phyloP scores from a whole-genome alignment of 35 echinoderm and acorn worm species.

The Acanthaster planci region DNA sequence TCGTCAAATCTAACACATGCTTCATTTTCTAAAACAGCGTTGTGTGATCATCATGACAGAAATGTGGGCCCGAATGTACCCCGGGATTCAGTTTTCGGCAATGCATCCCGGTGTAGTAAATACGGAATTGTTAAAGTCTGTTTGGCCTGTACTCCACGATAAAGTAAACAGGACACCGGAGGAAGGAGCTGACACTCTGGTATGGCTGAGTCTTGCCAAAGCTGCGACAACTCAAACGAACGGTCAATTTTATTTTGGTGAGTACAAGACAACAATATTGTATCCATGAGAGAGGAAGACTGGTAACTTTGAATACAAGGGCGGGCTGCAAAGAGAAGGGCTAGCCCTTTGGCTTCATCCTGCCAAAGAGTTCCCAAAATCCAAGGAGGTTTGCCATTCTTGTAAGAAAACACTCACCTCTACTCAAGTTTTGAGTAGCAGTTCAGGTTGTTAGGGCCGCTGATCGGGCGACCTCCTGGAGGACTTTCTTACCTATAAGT shows the following conservation, averaged over 20 bases:
- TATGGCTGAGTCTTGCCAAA: constrained; percentile 69
- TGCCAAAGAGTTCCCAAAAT: no score
- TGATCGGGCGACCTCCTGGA: no score
- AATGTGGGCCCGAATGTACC: constrained; percentile 73
- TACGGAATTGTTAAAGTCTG: constrained; percentile 59
- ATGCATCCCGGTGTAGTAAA: constrained; percentile 92
- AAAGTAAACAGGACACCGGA: constrained; percentile 63
- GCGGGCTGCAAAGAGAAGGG: no score
- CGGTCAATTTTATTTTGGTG: constrained; percentile 82
- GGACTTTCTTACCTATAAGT: no score
- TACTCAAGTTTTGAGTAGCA: no score
- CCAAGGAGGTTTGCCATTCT: no score
- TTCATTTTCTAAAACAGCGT: constrained; percentile 35
- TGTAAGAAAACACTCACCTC: no score
- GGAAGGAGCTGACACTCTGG: constrained; percentile 81
- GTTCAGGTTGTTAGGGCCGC: no score
- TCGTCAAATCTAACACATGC: background rate
- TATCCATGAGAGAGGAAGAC: no score
- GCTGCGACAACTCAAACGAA: constrained; percentile 39
- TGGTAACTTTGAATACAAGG: no score
- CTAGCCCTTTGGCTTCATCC: no score
- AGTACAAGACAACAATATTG: no score
- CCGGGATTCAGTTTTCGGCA: constrained; percentile 69
- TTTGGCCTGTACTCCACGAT: constrained; percentile 63
- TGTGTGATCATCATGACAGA: constrained; percentile 90